phyloP scores from a whole-genome alignment of 2,113 vertebrate genomes.

The Suricata suricatta region DNA sequence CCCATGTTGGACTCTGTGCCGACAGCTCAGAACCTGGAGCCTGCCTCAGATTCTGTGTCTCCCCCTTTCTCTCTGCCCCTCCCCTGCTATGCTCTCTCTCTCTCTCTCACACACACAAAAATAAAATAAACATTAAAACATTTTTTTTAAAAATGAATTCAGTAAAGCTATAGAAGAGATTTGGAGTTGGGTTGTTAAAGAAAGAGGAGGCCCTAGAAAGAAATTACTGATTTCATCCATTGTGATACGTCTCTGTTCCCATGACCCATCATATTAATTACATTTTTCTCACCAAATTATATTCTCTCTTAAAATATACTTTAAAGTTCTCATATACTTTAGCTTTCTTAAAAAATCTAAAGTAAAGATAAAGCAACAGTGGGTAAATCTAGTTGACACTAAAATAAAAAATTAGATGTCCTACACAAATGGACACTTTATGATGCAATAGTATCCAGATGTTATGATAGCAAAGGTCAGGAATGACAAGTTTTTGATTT shows the following conservation, averaged over 20 bases:
- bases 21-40: too few species aligned
- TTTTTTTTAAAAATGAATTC: neutral
- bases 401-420: neutral
- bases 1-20: too few species aligned
- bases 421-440: neutral
- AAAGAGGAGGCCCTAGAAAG: neutral
- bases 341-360: neutral
- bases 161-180: neutral
- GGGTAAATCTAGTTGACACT: neutral
- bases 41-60: too few species aligned
- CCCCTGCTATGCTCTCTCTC: too few species aligned
- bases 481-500: conserved; percentile 39
- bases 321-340: neutral
- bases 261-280: neutral
- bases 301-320: neutral
- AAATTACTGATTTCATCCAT: neutral
- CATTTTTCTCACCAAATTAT: neutral
- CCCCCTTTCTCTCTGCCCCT: too few species aligned
- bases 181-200: neutral
- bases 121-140: too few species aligned
- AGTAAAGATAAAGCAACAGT: neutral
- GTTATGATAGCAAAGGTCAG: neutral
- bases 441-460: neutral
- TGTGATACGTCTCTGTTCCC: neutral
- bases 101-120: too few species aligned